A percentile compares a stretch with the other conserved stretches of the same genome.
These are phyloP conservation scores for Drosophila incognita DNA, from an alignment of 2,888 invertebrate species.

Conservation along the genomic window DNA sequence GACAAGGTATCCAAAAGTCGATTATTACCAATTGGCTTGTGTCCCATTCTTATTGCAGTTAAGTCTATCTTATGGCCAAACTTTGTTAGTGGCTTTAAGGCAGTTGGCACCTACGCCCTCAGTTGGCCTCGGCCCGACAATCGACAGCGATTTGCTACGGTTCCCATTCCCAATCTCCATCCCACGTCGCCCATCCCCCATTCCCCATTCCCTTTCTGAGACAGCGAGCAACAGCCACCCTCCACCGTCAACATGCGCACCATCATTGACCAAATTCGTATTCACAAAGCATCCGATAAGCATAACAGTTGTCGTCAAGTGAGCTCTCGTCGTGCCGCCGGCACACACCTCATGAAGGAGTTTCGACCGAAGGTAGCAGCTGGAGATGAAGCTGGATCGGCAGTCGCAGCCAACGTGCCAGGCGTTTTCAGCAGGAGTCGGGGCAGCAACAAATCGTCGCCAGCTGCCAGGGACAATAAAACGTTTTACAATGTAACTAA, in stretches of 20 bases:
- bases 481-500: constrained; percentile 79
- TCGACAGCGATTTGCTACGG: constrained; percentile 68
- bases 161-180: constrained; percentile 3
- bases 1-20: constrained; percentile 10
- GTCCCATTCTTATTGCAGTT: constrained; percentile 5
- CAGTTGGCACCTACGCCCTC: constrained; percentile 68
- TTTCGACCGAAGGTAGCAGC: constrained; percentile 3
- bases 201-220: neutral
- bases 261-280: constrained; percentile 67
- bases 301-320: constrained; percentile 78
- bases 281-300: constrained; percentile 80
- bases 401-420: neutral
- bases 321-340: constrained; percentile 60
- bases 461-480: constrained; percentile 74
- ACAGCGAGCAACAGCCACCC: neutral
- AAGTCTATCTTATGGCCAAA: constrained; percentile 61
- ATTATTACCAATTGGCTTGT: neutral
- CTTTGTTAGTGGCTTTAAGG: constrained; percentile 61
- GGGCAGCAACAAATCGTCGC: constrained; percentile 72
- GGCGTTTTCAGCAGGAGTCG: neutral
- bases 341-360: constrained; percentile 43
- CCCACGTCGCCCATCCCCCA: neutral
- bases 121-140: constrained; percentile 59
- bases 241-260: neutral
- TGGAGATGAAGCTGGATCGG: constrained; percentile 4